These are phyloP conservation scores for Turritopsis dohrnii DNA, from an alignment of 30 jellyfish, hydroid and myxozoan genomes.

Conservation along the genomic window DNA sequence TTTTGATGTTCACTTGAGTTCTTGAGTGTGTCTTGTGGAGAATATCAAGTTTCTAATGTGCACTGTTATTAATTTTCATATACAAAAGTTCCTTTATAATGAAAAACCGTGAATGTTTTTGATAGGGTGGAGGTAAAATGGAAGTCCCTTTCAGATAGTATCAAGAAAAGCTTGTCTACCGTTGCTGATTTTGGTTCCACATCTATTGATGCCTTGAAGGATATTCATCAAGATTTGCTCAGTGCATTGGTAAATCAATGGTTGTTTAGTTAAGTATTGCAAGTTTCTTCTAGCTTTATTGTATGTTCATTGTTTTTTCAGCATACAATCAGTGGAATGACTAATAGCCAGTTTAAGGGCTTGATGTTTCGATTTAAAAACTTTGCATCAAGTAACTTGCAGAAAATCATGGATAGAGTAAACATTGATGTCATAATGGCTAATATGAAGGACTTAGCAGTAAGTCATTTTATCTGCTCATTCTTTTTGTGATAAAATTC, in stretches of 20 bases:
- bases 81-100: too few species aligned
- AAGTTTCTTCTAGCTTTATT: not conserved
- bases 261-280: not conserved
- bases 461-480: slow-evolving; percentile 17
- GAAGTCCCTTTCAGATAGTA: slow-evolving; percentile 36
- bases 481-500: not conserved
- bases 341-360: slow-evolving; percentile 52
- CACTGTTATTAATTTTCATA: too few species aligned
- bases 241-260: slow-evolving; percentile 41
- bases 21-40: too few species aligned
- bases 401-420: slow-evolving; percentile 33
- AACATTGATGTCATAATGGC: slow-evolving; percentile 42
- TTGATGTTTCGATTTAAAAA: slow-evolving; percentile 35
- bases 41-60: too few species aligned
- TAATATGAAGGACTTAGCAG: slow-evolving; percentile 50
- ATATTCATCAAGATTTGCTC: slow-evolving; percentile 56
- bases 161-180: slow-evolving; percentile 45
- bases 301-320: not conserved
- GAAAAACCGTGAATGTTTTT: not conserved
- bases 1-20: too few species aligned
- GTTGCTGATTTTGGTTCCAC: slow-evolving; percentile 58
- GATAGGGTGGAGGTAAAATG: slow-evolving; percentile 49
- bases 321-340: slow-evolving; percentile 58
- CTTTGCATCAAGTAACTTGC: slow-evolving; percentile 49
- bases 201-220: slow-evolving; percentile 43